Percentiles rank a stretch among this genome's conserved stretches.
phyloP scores from a whole-genome alignment of 2,888 invertebrate species.

The Sacculina carcini region DNA sequence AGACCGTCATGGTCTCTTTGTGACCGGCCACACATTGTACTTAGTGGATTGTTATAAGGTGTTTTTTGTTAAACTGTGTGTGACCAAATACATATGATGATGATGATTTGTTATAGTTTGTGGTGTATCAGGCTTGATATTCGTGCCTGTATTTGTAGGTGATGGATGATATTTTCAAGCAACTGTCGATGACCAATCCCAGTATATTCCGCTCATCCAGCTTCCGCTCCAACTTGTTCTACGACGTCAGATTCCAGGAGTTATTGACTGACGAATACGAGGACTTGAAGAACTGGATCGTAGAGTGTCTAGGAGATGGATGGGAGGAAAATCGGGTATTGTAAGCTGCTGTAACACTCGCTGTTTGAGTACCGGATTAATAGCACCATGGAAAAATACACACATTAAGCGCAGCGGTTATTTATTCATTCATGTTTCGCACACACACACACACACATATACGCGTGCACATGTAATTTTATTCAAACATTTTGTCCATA shows the following conservation, averaged over 20 bases:
- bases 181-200: constrained; percentile 38
- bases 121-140: constrained; percentile 7
- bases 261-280: constrained; percentile 48
- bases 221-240: constrained; percentile 75
- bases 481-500: no score
- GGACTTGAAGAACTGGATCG: constrained; percentile 48
- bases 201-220: constrained; percentile 56
- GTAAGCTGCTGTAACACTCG: not conserved
- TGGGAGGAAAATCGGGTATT: constrained; percentile 17
- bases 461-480: no score
- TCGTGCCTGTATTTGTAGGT: no score
- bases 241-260: constrained; percentile 77
- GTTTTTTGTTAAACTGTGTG: no score
- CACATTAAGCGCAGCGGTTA: no score
- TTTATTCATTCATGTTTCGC: no score
- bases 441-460: no score
- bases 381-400: no score
- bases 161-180: constrained; percentile 48
- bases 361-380: not conserved
- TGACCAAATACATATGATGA: no score
- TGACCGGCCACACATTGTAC: no score
- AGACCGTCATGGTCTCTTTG: no score
- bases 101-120: not conserved
- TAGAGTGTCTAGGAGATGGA: constrained; percentile 33
- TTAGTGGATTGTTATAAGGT: no score